Evolutionary conservation across 2,797 vertebrate species (phyloP).

Genomic region (Poeciliopsis paucimaculata): DNA sequence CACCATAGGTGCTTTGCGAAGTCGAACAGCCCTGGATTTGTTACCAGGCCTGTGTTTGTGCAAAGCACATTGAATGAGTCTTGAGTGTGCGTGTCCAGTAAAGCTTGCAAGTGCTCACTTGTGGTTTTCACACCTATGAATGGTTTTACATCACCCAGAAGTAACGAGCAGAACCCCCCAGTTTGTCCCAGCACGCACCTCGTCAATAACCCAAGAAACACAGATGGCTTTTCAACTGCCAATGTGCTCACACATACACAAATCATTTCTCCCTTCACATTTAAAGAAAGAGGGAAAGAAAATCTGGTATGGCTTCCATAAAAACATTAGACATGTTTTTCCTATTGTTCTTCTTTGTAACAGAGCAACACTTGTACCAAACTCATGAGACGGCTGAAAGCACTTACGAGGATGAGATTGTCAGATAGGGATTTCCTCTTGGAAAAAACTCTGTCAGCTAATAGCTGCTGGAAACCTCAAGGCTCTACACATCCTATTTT

Average conservation of each 20-base stretch:
- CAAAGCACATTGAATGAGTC: constrained; percentile 64
- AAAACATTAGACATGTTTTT: constrained; percentile 50
- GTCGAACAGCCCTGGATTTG: constrained; percentile 69
- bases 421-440: constrained; percentile 65
- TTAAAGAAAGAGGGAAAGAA: constrained; percentile 10
- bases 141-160: constrained; percentile 62
- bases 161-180: constrained; percentile 58
- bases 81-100: constrained; percentile 18
- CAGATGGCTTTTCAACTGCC: constrained; percentile 44
- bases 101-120: constrained; percentile 28
- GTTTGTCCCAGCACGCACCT: constrained; percentile 69
- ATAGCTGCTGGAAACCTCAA: constrained; percentile 56
- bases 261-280: constrained; percentile 24
- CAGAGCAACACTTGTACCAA: constrained; percentile 43
- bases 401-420: constrained; percentile 47
- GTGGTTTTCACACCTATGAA: constrained; percentile 74
- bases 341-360: constrained; percentile 31
- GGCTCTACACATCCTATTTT: constrained; percentile 52
- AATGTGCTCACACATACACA: constrained; percentile 18
- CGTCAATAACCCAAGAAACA: constrained; percentile 71
- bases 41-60: constrained; percentile 71
- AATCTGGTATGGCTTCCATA: constrained; percentile 36
- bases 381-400: constrained; percentile 45
- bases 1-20: constrained; percentile 44
- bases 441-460: constrained; percentile 53